Evolutionary conservation across 2,113 vertebrate species (phyloP).

Genomic region (Gymnorhina tibicen): DNA sequence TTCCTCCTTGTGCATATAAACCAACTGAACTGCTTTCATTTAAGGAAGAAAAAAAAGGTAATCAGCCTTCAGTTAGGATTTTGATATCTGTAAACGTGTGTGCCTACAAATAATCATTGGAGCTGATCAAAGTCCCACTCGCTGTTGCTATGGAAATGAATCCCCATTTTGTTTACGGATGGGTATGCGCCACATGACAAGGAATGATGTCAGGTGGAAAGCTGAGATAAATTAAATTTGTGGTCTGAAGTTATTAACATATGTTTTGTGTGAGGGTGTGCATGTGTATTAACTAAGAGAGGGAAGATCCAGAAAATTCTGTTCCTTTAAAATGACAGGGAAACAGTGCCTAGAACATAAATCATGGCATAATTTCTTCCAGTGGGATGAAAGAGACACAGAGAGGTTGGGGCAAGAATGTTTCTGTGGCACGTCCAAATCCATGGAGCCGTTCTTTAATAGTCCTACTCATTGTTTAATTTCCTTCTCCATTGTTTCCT

Average conservation of each 20-base stretch:
- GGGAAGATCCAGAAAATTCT: conserved; percentile 42
- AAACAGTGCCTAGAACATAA: neutral
- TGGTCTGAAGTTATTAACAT: conserved; percentile 73
- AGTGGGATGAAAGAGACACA: neutral
- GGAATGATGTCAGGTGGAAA: conserved; percentile 69
- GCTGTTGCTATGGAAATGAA: conserved; percentile 73
- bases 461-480: neutral
- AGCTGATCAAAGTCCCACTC: conserved; percentile 76
- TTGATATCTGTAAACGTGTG: conserved; percentile 68
- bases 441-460: neutral
- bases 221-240: conserved; percentile 74
- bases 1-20: neutral
- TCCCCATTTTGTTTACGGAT: conserved; percentile 75
- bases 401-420: neutral
- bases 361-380: neutral
- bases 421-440: neutral
- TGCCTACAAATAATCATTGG: conserved; percentile 77
- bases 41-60: conserved; percentile 26
- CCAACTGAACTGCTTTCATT: conserved; percentile 24
- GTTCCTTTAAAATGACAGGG: neutral
- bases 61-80: conserved; percentile 63
- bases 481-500: neutral
- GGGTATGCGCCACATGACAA: conserved; percentile 71
- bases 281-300: conserved; percentile 23
- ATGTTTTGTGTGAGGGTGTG: conserved; percentile 34